Base-by-base conservation (phyloP, 1,140 invertebrate species). In the Euborellia annulipes region DNA sequence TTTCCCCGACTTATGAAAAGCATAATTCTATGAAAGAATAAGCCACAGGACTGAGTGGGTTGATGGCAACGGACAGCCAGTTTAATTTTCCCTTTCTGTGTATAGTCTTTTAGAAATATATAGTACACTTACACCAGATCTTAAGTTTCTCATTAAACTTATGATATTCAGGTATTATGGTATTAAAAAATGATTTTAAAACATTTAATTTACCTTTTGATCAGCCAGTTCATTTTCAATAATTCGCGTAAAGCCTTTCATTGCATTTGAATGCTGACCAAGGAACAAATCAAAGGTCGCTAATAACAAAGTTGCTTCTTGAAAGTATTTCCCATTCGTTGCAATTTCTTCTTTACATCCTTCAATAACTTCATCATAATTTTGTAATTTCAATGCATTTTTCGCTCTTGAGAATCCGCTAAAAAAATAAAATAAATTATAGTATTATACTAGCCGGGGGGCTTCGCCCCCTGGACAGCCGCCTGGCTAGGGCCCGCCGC, bases 331-430 rank as follows among this genome's bases (percentile, higher is more conserved):
- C 36, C 62, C 62, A 49, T 66, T 55, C 23, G 59, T 66, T 36
- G 76, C 67, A n/a, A 94, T 70, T 66, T 91, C 85, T 59, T 85
- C 73, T 11, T 74, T 81, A 60, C 89, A 94, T 16, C 78, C 69
- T 34, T 73, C 60, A 51, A 91, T 79, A 46, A 93, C 71, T 38
- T 81, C 68, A 19, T 87, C 82, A 66, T 79, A 93, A 13, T 81
- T 68, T 55, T 81, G 72, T 11, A 73, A 63, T 43, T 74, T 71
- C 38, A 89, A 64, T 18, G 76, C 73, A 38, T 69, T 54, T 54
- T 75, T 73, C 6, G 83, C 84, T 55, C 72, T 71, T 36, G 71
- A 59, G 58, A 79, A 80, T 14, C 77, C 76, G 55, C 68, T 70
- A 41, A 53, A 51, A 34, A 46, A 43, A 46, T 45, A 44, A 36